Conservation (phyloP, 2,888 invertebrate species). For the Hypena proboscidalis region DNA sequence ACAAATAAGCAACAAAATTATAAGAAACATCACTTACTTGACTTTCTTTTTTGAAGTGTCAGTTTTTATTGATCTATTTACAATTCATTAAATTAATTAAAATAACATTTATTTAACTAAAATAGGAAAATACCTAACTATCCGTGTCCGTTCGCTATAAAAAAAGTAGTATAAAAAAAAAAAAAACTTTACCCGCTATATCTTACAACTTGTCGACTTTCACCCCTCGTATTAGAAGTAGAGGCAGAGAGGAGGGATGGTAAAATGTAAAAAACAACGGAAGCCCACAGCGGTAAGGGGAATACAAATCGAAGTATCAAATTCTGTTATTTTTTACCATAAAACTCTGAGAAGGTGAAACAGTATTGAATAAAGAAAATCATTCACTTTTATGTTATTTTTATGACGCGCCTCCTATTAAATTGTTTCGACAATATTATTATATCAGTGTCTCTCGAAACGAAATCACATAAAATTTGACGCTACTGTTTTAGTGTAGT, state of each 20-base stretch:
- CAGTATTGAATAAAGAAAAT: constrained; percentile 47
- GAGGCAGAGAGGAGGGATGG: constrained; percentile 44
- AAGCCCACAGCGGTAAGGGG: constrained; percentile 53
- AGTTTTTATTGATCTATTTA: too few relatives aligned
- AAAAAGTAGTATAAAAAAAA: too few relatives aligned
- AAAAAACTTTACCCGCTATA: too few relatives aligned
- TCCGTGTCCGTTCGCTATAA: too few relatives aligned
- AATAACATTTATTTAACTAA: too few relatives aligned
- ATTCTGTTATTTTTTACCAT: constrained; percentile 46
- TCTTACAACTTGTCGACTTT: constrained; percentile 9
- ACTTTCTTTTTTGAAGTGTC: too few relatives aligned
- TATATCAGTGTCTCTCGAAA: constrained; percentile 16
- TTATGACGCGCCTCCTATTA: constrained; percentile 37
- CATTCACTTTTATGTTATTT: constrained; percentile 49
- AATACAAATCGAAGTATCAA: constrained; percentile 65
- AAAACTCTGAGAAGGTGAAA: constrained; percentile 44
- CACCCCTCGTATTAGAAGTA: constrained; percentile 36
- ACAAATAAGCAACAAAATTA: too few relatives aligned
- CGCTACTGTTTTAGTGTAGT: not conserved
- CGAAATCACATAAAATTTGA: constrained; percentile 2
- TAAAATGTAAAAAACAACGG: constrained; percentile 56
- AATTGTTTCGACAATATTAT: constrained; percentile 32
- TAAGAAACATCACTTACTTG: too few relatives aligned
- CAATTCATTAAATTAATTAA: too few relatives aligned
- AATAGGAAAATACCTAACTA: too few relatives aligned